These are phyloP conservation scores for Acanthoscelides obtectus DNA, from an alignment of 2,888 invertebrate species.

Conservation along the genomic window DNA sequence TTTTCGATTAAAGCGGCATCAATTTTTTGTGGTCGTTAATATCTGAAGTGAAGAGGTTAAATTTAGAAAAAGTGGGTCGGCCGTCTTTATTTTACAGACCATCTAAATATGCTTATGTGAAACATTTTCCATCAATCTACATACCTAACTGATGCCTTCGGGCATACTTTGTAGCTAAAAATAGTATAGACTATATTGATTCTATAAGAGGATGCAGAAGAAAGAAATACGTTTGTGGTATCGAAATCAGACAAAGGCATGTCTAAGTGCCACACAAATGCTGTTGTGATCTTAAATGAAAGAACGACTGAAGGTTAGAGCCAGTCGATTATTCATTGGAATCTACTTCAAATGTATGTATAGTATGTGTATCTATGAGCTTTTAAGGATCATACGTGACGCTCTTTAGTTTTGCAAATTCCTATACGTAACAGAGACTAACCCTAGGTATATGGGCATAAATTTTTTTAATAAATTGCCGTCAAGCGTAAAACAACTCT, in stretches of 20 bases:
- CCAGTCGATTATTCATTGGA: too few species aligned
- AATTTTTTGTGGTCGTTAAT: background rate
- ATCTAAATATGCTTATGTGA: background rate
- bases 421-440: too few species aligned
- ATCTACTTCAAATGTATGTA: too few species aligned
- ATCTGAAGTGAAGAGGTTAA: background rate
- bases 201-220: background rate
- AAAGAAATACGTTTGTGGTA: background rate
- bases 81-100: background rate
- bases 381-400: too few species aligned
- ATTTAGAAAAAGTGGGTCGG: background rate
- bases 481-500: too few species aligned
- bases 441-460: too few species aligned
- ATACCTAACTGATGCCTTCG: background rate
- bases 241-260: background rate
- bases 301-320: too few species aligned
- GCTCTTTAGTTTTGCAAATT: too few species aligned
- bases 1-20: background rate
- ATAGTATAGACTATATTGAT: background rate
- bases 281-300: too few species aligned
- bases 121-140: background rate
- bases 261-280: too few species aligned
- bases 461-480: too few species aligned
- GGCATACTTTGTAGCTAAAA: background rate
- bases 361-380: too few species aligned